Conservation (phyloP, 53 echinoderm and acorn worm genomes). For the Luidia sarsii region DNA sequence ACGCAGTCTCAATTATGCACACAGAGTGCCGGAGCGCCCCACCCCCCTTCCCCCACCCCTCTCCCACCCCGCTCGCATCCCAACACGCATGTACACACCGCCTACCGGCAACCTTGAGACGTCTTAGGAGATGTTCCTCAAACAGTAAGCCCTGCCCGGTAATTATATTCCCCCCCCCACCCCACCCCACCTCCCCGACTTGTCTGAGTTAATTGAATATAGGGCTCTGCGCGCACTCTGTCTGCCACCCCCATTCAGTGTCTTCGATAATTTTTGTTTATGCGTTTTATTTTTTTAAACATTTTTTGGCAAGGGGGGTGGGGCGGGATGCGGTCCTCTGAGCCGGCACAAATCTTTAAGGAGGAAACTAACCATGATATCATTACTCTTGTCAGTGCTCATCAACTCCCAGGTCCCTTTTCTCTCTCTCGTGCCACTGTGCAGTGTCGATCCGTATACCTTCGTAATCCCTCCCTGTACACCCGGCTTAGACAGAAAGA, state of each 20-base stretch:
- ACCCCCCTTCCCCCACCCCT: too few species aligned
- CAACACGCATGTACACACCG: not conserved
- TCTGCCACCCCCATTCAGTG: constrained; percentile 17
- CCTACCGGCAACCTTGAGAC: constrained; percentile 9
- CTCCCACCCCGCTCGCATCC: too few species aligned
- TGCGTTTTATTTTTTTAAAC: too few species aligned
- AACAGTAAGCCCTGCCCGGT: constrained; percentile 12
- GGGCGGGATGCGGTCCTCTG: too few species aligned
- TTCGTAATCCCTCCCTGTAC: not conserved
- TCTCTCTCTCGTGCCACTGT: too few species aligned
- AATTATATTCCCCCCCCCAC: constrained; percentile 32
- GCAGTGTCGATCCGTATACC: not conserved
- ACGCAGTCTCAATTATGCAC: not conserved
- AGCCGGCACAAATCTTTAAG: not conserved
- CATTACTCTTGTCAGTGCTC: not conserved
- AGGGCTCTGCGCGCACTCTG: not conserved
- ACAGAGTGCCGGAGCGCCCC: too few species aligned
- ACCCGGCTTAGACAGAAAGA: not conserved
- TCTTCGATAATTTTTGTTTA: constrained; percentile 8
- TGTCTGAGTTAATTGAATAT: constrained; percentile 30
- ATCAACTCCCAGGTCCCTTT: not conserved
- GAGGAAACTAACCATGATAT: too few species aligned
- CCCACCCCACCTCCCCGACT: too few species aligned
- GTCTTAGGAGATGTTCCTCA: constrained; percentile 10
- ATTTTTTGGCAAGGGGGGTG: too few species aligned